Conservation (phyloP, 2,797 vertebrate genomes). For the Falco cherrug region DNA sequence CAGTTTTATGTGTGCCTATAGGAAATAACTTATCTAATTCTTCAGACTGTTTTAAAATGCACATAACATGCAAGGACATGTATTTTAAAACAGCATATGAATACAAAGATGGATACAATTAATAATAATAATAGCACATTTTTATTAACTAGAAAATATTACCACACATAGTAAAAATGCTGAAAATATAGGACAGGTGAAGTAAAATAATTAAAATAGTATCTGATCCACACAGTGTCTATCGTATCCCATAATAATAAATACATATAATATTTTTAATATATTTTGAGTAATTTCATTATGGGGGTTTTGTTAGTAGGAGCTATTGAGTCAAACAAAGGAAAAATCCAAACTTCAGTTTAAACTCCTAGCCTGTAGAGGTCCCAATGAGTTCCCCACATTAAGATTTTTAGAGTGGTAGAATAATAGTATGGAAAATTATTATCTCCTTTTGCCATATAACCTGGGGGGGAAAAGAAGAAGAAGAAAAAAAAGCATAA, state of each 20-base stretch:
- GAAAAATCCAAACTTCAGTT: background rate
- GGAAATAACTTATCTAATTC: background rate
- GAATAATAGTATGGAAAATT: background rate
- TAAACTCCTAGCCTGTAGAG: background rate
- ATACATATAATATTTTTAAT: background rate
- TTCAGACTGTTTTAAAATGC: background rate
- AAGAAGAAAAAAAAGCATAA: too few species aligned
- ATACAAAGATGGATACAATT: background rate
- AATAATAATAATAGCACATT: background rate
- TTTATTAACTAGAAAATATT: background rate
- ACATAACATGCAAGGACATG: background rate
- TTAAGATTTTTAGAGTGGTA: background rate
- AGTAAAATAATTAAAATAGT: background rate
- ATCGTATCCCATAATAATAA: background rate
- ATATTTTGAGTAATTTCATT: background rate
- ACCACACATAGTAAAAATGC: background rate
- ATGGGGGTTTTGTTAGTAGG: background rate
- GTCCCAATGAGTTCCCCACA: background rate
- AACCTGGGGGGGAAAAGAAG: accelerated
- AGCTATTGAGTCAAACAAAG: background rate
- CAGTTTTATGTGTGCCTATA: background rate
- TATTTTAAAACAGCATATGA: background rate
- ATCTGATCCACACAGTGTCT: background rate
- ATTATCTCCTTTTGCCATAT: background rate
- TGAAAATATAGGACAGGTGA: background rate